Evolutionary conservation across 2,113 vertebrate genomes (phyloP), one percentile per base, ranked within the genome.

Genomic region (Calidris pugnax): DNA sequence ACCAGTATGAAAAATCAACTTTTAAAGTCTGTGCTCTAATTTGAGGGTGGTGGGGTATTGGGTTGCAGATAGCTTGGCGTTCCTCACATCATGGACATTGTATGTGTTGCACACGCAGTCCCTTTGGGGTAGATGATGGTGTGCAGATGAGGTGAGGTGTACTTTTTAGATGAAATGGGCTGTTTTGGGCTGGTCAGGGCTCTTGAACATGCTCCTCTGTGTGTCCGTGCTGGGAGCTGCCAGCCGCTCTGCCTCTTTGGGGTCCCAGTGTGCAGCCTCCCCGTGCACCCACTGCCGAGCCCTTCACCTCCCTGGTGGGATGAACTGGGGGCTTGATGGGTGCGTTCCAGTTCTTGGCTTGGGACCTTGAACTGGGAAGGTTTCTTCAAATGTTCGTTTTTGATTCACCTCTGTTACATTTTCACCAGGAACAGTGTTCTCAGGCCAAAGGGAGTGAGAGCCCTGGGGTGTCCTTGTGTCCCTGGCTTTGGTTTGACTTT

Each of bases 401-500:
- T 83, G 17, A 53, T 93, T 93, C 39, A 76, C 41, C 71, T 89
- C 21, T 37, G 76, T 48, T 75, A 6, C 30, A 2, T 87, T 94
- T 94, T 91, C 60, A 67, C 66, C 30, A 66, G 32, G 51, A 82
- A 73, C 43, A 28, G 22, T 84, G 74, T 79, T 89, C 69, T 93
- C 39, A 84, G 67, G 67, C 77, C 47, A 75, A 83, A 85, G 45
- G 35, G 32, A 78, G 16, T 0, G 1, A 84, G 50, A 90, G 39
- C 35, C 50, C 32, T 10, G 3, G 22, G 26, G 12, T 57, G 35
- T 81, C 53, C 48, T 93, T 85, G 27, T 91, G 56, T 50, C 71
- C 17, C 76, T 93, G 83, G 79, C 45, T 95, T 94, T 21, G 14
- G 74, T 96, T 85, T 97, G 95, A 94, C 92, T 95, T 97, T 97